Base-by-base conservation (phyloP, 2,888 invertebrate species). In the Sclerodermus sp. region DNA sequence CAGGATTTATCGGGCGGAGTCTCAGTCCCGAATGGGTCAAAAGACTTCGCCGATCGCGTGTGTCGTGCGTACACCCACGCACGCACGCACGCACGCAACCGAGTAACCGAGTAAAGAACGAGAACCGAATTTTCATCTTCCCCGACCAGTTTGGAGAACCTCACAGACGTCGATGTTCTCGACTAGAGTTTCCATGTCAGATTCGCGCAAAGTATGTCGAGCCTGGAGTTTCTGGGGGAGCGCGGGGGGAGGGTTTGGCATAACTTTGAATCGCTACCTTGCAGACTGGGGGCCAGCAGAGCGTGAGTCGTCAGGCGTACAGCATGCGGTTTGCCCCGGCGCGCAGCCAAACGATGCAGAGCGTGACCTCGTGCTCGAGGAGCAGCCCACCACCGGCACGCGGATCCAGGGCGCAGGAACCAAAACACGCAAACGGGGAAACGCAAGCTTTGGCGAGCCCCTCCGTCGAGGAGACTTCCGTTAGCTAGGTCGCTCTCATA, bases 291-390 rank as follows among this genome's bases (percentile, higher is more conserved):
- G 68, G 53, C 23, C 62, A 66, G 39, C 67, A 71, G 49, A 64
- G 69, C 42, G 59, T 64, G 29, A 71, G 70, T 41, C 70, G 80
- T 36, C 73, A 77, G 16, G 73, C 73, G 10, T 80, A 80, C 72
- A 82, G 80, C 67, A 82, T 81, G 81, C 71, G 80, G 55, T 82
- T 82, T 62, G 68, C 79, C 14, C 77, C 72, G 23, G 76, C 78
- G 10, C 71, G 81, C 45, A 81, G 82, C 49, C 82, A 82, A 65
- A 82, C 82, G 39, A 79, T 81, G 70, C 81, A 81, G 69, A 82
- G 82, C 60, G 79, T 82, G 69, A 82, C 82, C 39, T 78, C 78
- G 29, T 71, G 67, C 30, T 76, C 74, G 37, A 60, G 74, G 16
- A 76, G 76, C 58, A 76, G 77, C 57, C 77, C 77, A 8, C 67